Evolutionary conservation across 2,113 vertebrate genomes (phyloP), one percentile per base, ranked within the genome.

Genomic region (Sphyrna mokarran): DNA sequence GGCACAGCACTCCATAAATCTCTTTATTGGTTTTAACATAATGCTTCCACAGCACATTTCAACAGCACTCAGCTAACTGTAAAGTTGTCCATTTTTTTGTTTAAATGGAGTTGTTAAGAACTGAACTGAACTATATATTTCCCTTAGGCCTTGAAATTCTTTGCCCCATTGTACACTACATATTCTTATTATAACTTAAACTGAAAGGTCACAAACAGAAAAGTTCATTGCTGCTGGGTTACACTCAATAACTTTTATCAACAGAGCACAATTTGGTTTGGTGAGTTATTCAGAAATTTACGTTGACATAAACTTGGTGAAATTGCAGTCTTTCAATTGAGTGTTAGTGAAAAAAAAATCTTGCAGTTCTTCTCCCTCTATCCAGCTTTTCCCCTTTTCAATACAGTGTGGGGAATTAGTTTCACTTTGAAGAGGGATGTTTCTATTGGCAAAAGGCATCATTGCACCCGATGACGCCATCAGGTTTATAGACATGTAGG

Each of bases 11-110:
- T 54, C 69, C 94, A 72, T 95, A 95, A 72, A 72, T 95, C 68
- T 72, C 69, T 95, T 76, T 72, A 95, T 95, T 95, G 68, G 93
- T 72, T 95, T 95, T 72, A 95, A 76, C 94, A 95, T 95, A 72
- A 72, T 72, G 68, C 40, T 72, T 72, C 94, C 68, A 95, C 40
- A 95, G 94, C 94, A 72, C 94, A 95, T 95, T 95, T 95, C 94
- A 95, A 95, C 94, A 72, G 26, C 94, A 95, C 94, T 72, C 94
- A 72, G 94, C 68, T 20, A 72, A 72, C 68, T 54, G 69, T 72
- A 95, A 95, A 95, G 68, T 72, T 26, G n/a, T n/a, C 63, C 29
- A 20, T 66, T 93, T 66, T 66, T n/a, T 33, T 48, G 48, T 48
- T 72, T 37, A 37, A 93, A 95, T 29, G 11, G 69, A 72, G 66